Evolutionary conservation across 2,113 vertebrate genomes (phyloP), one percentile per base, ranked within the genome.

Genomic region (Dunckerocampus dactyliophorus): DNA sequence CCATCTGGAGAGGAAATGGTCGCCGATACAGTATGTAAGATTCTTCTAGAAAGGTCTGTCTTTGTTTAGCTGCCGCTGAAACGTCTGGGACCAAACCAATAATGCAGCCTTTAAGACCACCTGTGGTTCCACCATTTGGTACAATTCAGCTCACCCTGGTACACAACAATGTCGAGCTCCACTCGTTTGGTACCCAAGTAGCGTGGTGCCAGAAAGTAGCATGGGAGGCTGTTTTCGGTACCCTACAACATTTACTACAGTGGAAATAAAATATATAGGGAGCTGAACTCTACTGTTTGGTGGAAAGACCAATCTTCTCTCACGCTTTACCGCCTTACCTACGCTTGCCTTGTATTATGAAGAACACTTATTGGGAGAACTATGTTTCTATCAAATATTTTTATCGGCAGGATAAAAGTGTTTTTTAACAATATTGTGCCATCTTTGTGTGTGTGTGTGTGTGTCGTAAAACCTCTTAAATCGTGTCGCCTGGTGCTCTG

Each of bases 251-350:
- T 28, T 28, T 3, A 5, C 5, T 28, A 28, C 24, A 28, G 24
- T 5, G 24, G 24, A 5, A 28, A 12, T 12, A 2, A 9, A 39
- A 39, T 8, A 2, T 42, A 11, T 39, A 39, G 37, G 8, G 37
- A 39, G 22, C 50, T 52, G 50, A 28, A 28, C 50, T 52, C 24
- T n/a, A 3, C 24, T n/a, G 9, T 17, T 47, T 11, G 15, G 16
- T 53, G 24, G 24, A 53, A 51, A n/a, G 12, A 21, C 7, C n/a
- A 53, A 2, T 46, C 12, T 28, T 24, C 4, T 59, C 61, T 62
- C 76, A 57, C 71, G 77, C 82, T 80, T 74, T 68, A 43, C 79
- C 82, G 77, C 82, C 79, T 82, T 85, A 88, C 67, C 65, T 76
- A 42, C 63, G 76, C 80, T 72, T 83, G 74, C 78, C 81, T 83